These are phyloP conservation scores for Sinotaia quadrata DNA, from an alignment of 2,888 invertebrate genomes.

Conservation along the genomic window DNA sequence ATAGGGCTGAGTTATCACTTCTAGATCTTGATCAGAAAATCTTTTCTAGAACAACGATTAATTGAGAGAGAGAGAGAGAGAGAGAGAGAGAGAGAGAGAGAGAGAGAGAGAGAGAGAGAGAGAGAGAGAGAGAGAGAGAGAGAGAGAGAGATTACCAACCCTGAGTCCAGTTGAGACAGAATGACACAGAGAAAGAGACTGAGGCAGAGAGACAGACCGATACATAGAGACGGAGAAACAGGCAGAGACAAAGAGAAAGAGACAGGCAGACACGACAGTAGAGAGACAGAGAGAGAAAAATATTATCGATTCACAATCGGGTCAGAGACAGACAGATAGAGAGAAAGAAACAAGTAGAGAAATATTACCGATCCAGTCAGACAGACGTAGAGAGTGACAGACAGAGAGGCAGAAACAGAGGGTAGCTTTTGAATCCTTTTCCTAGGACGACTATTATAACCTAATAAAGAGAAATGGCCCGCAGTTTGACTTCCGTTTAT, in stretches of 20 bases:
- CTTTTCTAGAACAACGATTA: no score
- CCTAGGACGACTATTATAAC: no score
- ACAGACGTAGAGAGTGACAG: background rate
- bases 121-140: background rate
- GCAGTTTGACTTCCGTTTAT: no score
- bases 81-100: constrained; percentile 10
- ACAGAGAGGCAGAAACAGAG: constrained; percentile 4
- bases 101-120: constrained; percentile 6
- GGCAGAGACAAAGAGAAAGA: background rate
- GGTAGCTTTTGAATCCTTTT: no score
- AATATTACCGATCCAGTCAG: background rate
- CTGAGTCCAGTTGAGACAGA: background rate
- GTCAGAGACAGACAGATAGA: background rate
- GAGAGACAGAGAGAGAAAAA: constrained; percentile 13
- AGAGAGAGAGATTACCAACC: background rate
- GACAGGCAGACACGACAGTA: background rate
- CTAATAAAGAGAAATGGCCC: no score
- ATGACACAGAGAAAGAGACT: background rate
- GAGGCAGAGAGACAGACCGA: background rate
- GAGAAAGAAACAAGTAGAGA: background rate
- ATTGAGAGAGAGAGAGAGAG: background rate
- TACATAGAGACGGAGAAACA: background rate
- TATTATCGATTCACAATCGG: no score
- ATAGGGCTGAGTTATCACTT: no score
- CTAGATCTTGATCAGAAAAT: no score